Conservation (phyloP, 1,140 invertebrate species). For the Drosophila orena region DNA sequence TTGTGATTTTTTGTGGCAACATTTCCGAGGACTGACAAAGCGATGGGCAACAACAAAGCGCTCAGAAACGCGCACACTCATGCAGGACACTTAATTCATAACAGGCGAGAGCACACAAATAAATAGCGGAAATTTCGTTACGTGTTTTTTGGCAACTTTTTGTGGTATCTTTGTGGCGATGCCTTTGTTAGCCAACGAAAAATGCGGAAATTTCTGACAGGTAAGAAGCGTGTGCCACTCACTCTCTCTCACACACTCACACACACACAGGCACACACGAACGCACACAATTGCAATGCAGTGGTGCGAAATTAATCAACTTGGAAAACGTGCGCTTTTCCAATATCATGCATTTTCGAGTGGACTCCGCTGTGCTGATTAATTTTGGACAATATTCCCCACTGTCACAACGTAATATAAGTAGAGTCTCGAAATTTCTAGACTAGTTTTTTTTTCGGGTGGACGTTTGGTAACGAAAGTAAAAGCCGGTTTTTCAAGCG, state of each 20-base stretch:
- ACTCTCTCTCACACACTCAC: neutral
- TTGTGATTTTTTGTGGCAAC: constrained; percentile 21
- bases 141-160: constrained; percentile 44
- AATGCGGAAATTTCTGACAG: constrained; percentile 36
- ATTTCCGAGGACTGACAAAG: constrained; percentile 32
- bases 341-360: constrained; percentile 61
- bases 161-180: constrained; percentile 39
- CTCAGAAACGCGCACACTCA: neutral
- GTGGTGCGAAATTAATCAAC: constrained; percentile 65
- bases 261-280: constrained; percentile 4
- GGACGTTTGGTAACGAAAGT: constrained; percentile 32
- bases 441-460: constrained; percentile 10
- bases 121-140: constrained; percentile 47
- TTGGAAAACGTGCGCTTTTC: constrained; percentile 68
- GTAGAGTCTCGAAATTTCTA: constrained; percentile 14
- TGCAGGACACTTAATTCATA: constrained; percentile 55
- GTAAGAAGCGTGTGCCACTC: constrained; percentile 48
- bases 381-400: constrained; percentile 7
- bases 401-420: constrained; percentile 2
- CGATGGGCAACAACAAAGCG: constrained; percentile 34
- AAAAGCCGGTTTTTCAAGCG: constrained; percentile 42
- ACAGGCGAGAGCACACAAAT: constrained; percentile 56
- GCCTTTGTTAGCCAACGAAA: constrained; percentile 31
- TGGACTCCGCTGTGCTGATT: constrained; percentile 23
- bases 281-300: constrained; percentile 35